phyloP scores from a whole-genome alignment of 2,797 vertebrate species.

The Neopelma chrysocephalum region DNA sequence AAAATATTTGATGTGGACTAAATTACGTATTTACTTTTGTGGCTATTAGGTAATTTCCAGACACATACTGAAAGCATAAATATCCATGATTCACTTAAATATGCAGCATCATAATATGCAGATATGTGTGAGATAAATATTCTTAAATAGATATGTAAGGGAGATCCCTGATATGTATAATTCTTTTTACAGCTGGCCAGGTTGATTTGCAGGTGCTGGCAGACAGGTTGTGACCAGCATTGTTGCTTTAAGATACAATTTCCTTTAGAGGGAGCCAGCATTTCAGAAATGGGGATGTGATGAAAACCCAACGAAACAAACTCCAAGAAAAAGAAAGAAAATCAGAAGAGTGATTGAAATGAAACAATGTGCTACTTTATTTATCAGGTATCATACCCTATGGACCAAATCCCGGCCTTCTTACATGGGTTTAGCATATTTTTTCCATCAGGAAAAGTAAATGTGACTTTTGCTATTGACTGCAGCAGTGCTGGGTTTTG shows the following conservation, averaged over 20 bases:
- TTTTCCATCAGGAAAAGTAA: background rate
- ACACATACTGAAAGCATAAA: background rate
- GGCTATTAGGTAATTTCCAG: background rate
- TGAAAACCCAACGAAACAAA: background rate
- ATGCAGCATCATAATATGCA: background rate
- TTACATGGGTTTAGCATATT: background rate
- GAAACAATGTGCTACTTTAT: background rate
- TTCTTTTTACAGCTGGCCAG: background rate
- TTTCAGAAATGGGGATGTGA: conserved; percentile 17
- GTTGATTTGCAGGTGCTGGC: background rate
- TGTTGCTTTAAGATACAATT: background rate
- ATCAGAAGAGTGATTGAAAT: background rate
- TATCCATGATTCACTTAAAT: background rate
- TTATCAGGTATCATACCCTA: rapidly evolving
- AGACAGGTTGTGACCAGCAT: background rate
- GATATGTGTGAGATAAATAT: background rate
- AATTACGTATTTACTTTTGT: background rate
- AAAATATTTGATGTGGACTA: background rate
- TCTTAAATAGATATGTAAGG: background rate
- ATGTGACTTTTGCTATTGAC: background rate
- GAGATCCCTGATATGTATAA: background rate
- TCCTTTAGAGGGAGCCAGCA: conserved; percentile 67
- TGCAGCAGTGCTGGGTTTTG: background rate
- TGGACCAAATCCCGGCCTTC: background rate
- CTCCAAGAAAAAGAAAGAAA: background rate